Base-by-base conservation (phyloP, 2,797 vertebrate species). In the Phyllotis vaccarum region DNA sequence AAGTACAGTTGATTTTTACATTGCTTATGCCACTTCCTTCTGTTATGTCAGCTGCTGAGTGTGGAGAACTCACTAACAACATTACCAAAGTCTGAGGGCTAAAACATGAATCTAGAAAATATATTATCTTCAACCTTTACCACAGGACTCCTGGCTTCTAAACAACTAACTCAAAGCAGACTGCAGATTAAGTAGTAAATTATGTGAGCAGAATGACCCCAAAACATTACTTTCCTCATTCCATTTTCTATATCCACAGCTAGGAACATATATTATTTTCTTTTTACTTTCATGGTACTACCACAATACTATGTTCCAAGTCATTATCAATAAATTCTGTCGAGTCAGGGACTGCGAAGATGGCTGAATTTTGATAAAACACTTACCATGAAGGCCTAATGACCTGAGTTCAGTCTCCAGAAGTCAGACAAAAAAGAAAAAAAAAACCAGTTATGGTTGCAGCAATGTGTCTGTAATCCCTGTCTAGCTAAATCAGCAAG, bases 61-160 rank as follows among this genome's bases (percentile, higher is more conserved):
- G 31, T 46, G 6, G 52, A 90, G 0, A 31, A 60, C 40, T 56
- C 3, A n/a, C 34, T 75, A 3, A 5, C 90, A 52, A 49, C 37
- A 87, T 66, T 68, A 52, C 29, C 27, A 52, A 54, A 11, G 7
- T 16, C 70, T 37, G 68, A 29, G n/a, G 56, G 86, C 66, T 70
- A 64, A 90, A 75, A 92, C 70, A 56, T 87, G 56, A 95, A 56
- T 19, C 22, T 31, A 87, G 70, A 85, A 96, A 90, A 86, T 29
- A 37, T 83, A 8, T 1, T 56, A 6, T 43, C 37, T 74, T 58
- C 27, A 58, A 14, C 31, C 16, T 43, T 58, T 3, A 46, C 52
- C 68, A 27, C 79, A 54, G 31, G 46, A 72, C 12, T 86, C 64
- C 76, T 85, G 66, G n/a, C 64, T 85, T 95, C 78, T 92, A 86